Conservation (phyloP, 1,140 invertebrate genomes). For the Latrodectus geometricus region DNA sequence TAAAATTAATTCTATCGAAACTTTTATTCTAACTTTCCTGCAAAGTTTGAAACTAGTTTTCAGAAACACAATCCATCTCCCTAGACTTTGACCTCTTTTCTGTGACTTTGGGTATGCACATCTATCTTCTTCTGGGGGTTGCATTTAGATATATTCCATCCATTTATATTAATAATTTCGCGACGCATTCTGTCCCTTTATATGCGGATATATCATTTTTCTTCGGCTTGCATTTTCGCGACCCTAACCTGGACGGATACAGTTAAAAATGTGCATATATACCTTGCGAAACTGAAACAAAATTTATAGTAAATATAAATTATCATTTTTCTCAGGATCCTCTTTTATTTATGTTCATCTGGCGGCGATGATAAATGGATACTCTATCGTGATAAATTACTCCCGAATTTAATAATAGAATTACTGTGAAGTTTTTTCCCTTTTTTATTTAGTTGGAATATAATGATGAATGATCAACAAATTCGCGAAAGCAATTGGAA, state of each 20-base stretch:
- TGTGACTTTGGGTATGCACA: neutral
- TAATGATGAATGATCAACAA: no score
- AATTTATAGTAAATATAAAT: neutral
- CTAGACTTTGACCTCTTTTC: neutral
- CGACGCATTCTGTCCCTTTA: neutral
- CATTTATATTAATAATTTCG: neutral
- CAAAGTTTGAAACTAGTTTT: neutral
- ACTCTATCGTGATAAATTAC: no score
- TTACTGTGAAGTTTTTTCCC: no score
- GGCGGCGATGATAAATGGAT: no score
- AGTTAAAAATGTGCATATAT: neutral
- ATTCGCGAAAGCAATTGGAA: no score
- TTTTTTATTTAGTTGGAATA: no score
- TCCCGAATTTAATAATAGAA: no score
- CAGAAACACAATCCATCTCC: neutral
- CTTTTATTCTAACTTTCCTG: neutral
- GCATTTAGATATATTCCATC: neutral
- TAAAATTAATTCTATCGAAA: neutral
- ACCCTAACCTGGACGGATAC: neutral
- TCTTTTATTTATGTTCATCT: no score
- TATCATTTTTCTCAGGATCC: no score
- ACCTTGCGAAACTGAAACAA: neutral
- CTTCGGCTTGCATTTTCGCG: neutral
- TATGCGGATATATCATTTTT: neutral
- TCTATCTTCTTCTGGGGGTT: neutral